Evolutionary conservation across 2,113 vertebrate genomes (phyloP).

Genomic region (Micronycteris hirsuta): DNA sequence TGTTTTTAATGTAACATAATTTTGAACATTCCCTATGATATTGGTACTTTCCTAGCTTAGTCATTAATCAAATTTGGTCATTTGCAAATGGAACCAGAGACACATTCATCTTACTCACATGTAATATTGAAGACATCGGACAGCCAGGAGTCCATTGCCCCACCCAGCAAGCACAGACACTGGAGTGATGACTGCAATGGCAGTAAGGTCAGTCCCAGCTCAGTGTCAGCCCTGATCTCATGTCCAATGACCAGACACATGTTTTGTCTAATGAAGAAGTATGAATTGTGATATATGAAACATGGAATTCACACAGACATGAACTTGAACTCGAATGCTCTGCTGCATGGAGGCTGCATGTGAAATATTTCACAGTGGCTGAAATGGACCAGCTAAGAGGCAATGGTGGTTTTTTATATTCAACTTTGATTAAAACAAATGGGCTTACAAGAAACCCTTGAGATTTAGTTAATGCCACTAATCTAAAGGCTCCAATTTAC

Average conservation of each 20-base stretch:
- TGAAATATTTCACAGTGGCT: slow-evolving; percentile 81
- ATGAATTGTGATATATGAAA: slow-evolving; percentile 62
- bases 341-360: slow-evolving; percentile 46
- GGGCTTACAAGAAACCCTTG: slow-evolving; percentile 55
- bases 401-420: slow-evolving; percentile 52
- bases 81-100: neutral
- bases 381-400: slow-evolving; percentile 58
- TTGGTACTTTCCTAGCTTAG: neutral
- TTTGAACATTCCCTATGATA: neutral
- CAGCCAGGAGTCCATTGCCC: no score
- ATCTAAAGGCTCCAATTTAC: slow-evolving; percentile 29
- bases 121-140: neutral
- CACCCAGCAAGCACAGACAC: neutral
- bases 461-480: slow-evolving; percentile 51
- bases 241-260: slow-evolving; percentile 43
- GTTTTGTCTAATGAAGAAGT: slow-evolving; percentile 43
- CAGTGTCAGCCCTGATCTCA: neutral
- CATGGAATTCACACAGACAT: slow-evolving; percentile 62
- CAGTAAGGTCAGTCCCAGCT: neutral
- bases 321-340: slow-evolving; percentile 67
- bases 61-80: neutral
- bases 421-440: slow-evolving; percentile 52
- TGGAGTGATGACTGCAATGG: neutral
- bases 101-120: neutral
- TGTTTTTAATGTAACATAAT: neutral